These are phyloP conservation scores for Luscinia megarhynchos DNA, from an alignment of 2,797 vertebrate genomes.

Conservation along the genomic window DNA sequence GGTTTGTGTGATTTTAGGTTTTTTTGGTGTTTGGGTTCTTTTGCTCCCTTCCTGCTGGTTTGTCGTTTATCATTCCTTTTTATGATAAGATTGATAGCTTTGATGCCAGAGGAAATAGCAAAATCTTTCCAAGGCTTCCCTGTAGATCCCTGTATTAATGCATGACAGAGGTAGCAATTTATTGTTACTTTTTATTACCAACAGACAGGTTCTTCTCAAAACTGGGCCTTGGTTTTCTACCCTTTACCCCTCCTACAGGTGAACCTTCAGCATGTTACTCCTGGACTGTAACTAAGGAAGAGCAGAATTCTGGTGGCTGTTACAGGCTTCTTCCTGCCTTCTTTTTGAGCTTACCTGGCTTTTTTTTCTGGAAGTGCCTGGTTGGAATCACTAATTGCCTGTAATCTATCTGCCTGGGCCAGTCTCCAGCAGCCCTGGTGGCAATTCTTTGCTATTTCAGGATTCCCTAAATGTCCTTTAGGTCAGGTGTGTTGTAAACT, in stretches of 20 bases:
- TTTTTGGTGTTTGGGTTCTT: neutral
- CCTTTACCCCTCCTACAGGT: neutral
- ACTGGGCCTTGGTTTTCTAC: neutral
- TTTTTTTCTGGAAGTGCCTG: neutral
- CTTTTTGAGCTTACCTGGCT: neutral
- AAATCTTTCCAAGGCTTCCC: neutral
- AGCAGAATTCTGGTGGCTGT: neutral
- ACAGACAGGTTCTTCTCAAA: neutral
- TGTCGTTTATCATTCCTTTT: neutral
- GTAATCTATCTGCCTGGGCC: neutral
- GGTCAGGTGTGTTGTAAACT: neutral
- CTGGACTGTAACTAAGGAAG: neutral
- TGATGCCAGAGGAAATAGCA: neutral
- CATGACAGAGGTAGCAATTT: neutral
- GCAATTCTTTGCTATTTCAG: neutral
- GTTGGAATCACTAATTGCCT: neutral
- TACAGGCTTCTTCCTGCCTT: neutral
- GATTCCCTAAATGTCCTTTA: neutral
- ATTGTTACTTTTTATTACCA: neutral
- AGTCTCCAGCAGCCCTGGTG: neutral
- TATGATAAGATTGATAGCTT: neutral
- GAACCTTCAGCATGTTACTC: neutral
- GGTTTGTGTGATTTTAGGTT: neutral
- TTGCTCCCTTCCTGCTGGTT: neutral
- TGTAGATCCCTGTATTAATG: neutral